Evolutionary conservation across 2,888 invertebrate species (phyloP), one percentile per base, ranked within the genome.

Genomic region (Adela reaumurella): DNA sequence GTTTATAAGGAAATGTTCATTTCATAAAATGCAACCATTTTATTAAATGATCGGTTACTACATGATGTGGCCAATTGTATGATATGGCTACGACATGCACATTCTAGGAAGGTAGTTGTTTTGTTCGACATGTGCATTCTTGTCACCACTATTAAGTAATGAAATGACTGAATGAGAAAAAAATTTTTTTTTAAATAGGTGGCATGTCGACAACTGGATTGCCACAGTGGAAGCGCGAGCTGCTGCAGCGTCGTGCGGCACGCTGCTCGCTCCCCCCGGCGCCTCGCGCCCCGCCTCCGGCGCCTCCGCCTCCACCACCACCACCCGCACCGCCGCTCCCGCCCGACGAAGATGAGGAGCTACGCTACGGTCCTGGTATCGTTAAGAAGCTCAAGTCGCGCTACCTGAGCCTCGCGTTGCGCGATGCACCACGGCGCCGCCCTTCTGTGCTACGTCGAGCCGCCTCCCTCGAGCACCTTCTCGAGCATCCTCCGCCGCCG

Each of bases 291-390:
- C 60, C 55, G 24, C 65, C 60, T 53, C 56, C 60, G 50, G 57
- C 62, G 52, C 61, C 61, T 43, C 59, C 61, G 19, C 62, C 64
- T 17, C 62, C 64, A 35, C 63, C 64, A 19, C 65, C 67, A 19
- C 64, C 66, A 48, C 64, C 65, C 47, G 62, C 64, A 29, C 64
- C 68, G 48, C 63, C 64, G 43, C 59, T 63, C 53, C 50, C 64
- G 61, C 67, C 67, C 61, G 68, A 66, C 54, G 68, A 68, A 45
- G 72, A 71, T 56, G 92, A 92, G 69, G 94, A 94, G 65, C 77
- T 94, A 50, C 88, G 89, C 63, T 94, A 94, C 77, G 94, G 94
- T 1, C 94, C 94, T 47, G 94, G 94, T 50, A 94, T 94, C 63
- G 94, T 94, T 41, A 92, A 90, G 62, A 89, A 89, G 59, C 82